Conservation (phyloP, 37 sponge, comb jelly and placozoan genomes). For the Theonella swinhoei region DNA sequence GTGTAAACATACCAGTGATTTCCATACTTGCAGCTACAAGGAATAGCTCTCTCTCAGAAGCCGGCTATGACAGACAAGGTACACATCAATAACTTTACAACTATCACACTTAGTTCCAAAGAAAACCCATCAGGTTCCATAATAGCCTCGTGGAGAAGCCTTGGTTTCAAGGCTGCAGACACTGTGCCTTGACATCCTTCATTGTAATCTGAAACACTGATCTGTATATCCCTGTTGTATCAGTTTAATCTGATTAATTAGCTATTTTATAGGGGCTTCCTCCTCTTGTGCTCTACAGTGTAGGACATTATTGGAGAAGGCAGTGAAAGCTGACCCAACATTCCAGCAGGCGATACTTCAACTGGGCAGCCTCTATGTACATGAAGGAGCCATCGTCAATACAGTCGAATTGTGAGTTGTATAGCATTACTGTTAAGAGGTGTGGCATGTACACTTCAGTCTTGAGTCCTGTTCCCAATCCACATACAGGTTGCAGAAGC, state of each 20-base stretch:
- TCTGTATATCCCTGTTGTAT: neutral
- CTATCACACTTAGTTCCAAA: no score
- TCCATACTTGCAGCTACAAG: slow-evolving; percentile 16
- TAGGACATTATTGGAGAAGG: slow-evolving; percentile 5
- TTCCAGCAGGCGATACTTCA: slow-evolving; percentile 19
- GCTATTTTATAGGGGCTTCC: neutral
- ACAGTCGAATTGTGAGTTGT: slow-evolving; percentile 23
- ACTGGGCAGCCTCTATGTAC: neutral
- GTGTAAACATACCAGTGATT: no score
- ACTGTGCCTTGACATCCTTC: no score
- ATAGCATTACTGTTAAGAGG: neutral
- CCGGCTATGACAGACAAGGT: slow-evolving; percentile 24
- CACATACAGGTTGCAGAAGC: slow-evolving; percentile 14
- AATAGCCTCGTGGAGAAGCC: no score
- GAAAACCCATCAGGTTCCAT: no score
- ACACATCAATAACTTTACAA: no score
- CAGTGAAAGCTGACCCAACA: slow-evolving; percentile 7
- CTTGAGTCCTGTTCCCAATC: no score
- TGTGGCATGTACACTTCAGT: neutral
- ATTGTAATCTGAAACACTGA: no score
- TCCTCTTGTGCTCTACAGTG: no score
- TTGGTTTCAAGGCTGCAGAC: no score
- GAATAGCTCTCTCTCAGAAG: slow-evolving; percentile 22
- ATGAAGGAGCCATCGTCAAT: slow-evolving; percentile 4
- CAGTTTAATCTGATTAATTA: neutral